Percentiles rank a stretch among this genome's conserved stretches.
These are phyloP conservation scores for Spisula subtruncata DNA, from an alignment of 2,888 invertebrate genomes.

Conservation along the genomic window DNA sequence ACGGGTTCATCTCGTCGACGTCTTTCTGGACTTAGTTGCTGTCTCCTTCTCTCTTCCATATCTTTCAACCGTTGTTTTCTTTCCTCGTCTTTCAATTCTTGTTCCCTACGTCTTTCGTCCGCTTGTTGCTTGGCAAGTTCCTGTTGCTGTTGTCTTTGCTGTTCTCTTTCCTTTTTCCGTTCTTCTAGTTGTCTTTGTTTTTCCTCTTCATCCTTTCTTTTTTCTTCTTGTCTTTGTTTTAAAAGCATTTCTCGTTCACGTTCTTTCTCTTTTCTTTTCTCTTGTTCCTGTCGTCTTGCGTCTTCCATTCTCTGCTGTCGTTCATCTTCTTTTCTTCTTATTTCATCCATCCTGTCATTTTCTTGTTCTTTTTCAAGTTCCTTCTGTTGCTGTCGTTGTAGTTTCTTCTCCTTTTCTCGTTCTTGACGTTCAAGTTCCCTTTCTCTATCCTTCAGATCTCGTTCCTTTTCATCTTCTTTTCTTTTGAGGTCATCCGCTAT, in stretches of 20 bases:
- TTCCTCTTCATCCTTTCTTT: slow-evolving; percentile 27
- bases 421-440: slow-evolving; percentile 23
- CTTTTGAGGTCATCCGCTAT: background rate
- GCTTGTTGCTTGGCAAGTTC: slow-evolving; percentile 31
- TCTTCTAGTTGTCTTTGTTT: slow-evolving; percentile 23
- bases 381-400: slow-evolving; percentile 11
- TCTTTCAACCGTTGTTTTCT: slow-evolving; percentile 15
- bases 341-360: background rate
- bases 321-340: background rate
- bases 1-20: background rate
- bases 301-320: background rate
- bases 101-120: slow-evolving; percentile 3
- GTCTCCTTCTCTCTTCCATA: background rate
- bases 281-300: slow-evolving; percentile 32
- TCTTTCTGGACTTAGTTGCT: slow-evolving; percentile 9
- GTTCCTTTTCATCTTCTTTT: slow-evolving; percentile 23
- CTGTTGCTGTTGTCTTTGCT: slow-evolving; percentile 29
- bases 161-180: slow-evolving; percentile 41
- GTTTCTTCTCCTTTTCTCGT: slow-evolving; percentile 5
- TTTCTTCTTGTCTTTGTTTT: slow-evolving; percentile 32
- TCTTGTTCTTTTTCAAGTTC: slow-evolving; percentile 35
- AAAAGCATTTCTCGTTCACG: slow-evolving; percentile 1
- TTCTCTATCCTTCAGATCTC: background rate
- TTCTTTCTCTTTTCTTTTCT: slow-evolving; percentile 39
- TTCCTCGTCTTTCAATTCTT: slow-evolving; percentile 25